These are phyloP conservation scores for Tyto alba DNA, from an alignment of 2,113 vertebrate genomes.

Conservation along the genomic window DNA sequence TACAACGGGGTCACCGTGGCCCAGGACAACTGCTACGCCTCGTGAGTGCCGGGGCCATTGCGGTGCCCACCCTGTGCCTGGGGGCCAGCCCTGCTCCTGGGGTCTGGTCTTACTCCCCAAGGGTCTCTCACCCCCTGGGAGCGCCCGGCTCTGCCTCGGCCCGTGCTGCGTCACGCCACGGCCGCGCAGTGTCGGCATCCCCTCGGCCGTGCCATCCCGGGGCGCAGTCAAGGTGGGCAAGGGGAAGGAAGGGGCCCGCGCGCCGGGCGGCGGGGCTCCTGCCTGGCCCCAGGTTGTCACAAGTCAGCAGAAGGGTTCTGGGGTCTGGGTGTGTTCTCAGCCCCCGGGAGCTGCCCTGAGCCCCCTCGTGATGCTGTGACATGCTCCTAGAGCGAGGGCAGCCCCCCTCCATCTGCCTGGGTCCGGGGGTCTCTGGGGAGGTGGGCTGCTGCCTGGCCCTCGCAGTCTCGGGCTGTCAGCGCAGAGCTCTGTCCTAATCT, in stretches of 20 bases:
- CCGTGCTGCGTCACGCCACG: fast-evolving
- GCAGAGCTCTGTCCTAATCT: fast-evolving
- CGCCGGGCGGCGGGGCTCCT: background rate
- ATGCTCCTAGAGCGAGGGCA: fast-evolving
- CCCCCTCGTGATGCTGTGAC: fast-evolving
- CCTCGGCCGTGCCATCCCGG: fast-evolving
- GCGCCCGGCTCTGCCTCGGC: background rate
- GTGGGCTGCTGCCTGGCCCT: background rate
- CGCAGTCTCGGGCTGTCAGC: fast-evolving
- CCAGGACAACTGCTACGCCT: slow-evolving; percentile 85
- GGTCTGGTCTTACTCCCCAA: background rate
- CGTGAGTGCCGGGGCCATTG: slow-evolving; percentile 60
- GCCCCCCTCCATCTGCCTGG: too few species aligned
- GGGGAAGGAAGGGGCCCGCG: background rate
- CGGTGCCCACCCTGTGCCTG: fast-evolving
- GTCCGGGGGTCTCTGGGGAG: background rate
- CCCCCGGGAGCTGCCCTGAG: background rate
- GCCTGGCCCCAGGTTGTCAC: fast-evolving
- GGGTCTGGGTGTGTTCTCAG: background rate
- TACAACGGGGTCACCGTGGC: slow-evolving; percentile 82
- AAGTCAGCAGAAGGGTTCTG: background rate
- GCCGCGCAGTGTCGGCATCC: fast-evolving
- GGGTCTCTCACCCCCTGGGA: background rate
- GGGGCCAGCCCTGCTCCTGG: background rate
- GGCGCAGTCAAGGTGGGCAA: too few species aligned